Conservation (phyloP, 2,113 vertebrate genomes). For the Myotis yumanensis region DNA sequence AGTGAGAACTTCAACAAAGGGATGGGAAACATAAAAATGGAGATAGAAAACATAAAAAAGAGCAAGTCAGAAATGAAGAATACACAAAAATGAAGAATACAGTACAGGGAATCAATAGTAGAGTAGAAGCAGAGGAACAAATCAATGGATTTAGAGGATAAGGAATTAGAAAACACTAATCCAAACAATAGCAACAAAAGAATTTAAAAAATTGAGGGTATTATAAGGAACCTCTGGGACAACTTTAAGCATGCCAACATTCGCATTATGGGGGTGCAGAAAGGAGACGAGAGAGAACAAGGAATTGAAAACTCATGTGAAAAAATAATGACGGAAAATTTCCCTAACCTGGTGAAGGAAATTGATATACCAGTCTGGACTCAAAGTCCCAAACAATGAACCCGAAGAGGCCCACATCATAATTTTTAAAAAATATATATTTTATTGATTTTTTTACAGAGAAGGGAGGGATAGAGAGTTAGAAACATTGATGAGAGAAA, state of each 20-base stretch:
- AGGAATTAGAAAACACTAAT: neutral
- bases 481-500: too few species aligned
- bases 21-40: neutral
- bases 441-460: too few species aligned
- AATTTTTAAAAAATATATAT: too few species aligned
- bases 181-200: neutral
- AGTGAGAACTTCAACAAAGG: neutral
- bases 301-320: neutral
- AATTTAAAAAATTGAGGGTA: neutral
- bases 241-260: neutral
- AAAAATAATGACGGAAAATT: neutral
- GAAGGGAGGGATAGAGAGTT: too few species aligned
- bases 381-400: neutral
- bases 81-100: neutral
- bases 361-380: neutral
- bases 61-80: neutral
- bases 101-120: neutral
- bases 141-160: neutral
- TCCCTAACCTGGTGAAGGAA: neutral
- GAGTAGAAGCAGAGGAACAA: neutral
- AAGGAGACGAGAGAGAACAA: neutral
- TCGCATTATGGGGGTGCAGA: too few species aligned
- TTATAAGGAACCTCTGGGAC: neutral
- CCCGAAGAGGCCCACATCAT: neutral
- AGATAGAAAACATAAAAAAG: neutral